Base-by-base conservation (phyloP, 2,113 vertebrate genomes). In the Parus major region DNA sequence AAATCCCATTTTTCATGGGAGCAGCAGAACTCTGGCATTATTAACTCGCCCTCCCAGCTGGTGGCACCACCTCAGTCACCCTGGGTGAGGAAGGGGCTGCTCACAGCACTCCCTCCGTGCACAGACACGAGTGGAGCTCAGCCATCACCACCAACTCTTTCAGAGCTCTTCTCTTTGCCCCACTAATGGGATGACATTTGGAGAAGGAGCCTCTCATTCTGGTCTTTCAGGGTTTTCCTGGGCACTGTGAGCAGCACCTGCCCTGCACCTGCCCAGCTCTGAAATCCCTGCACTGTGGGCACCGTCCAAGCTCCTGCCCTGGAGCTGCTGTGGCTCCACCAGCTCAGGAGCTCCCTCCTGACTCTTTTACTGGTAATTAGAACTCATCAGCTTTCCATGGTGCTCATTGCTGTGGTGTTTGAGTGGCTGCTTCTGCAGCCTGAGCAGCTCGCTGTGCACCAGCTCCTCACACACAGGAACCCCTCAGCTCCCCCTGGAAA, bases 301-400 rank as follows among this genome's bases (percentile, higher is more conserved):
- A 61, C 78, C 78, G 47, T 7, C 73, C 57, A 7, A 49, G 70
- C 71, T 64, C 60, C 47, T 79, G 61, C 57, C 53, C n/a, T 27
- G 44, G 46, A 80, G 89, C 83, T 87, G 78, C 84, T 82, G 46
- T 25, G 78, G 61, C 16, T 91, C 78, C 59, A 50, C 50, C 87
- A 89, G 86, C 70, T 35, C 73, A 92, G 84, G 33, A 95, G 85
- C 82, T 92, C 81, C 66, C 91, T 90, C 87, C 52, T 64, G 57
- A 55, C 80, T 79, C 71, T 57, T 77, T 82, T 27, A 33, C 57
- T 76, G 59, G 28, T 49, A 90, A 93, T 96, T 93, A 95, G 78
- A 92, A 96, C 79, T 90, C 82, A 66, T 95, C 95, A 92, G 79
- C 82, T 95, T 92, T 96, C 88, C 73, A 2, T 86, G 82, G 79